Base-by-base conservation (phyloP, 2,888 invertebrate genomes). In the Thymelicus sylvestris region DNA sequence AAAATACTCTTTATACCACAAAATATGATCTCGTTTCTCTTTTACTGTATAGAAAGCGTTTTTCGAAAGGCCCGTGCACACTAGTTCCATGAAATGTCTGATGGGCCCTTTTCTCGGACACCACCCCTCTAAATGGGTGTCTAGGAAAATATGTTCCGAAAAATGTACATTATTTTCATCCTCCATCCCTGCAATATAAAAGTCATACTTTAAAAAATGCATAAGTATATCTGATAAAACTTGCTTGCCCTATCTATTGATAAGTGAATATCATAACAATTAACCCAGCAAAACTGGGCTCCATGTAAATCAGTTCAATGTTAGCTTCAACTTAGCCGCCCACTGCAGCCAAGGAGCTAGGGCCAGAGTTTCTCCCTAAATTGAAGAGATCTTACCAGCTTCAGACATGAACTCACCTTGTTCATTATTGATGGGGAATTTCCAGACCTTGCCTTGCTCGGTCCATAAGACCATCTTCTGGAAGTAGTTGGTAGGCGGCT, bases 341-440 rank as follows among this genome's bases (percentile, higher is more conserved):
- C 8, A 44, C 8, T 44, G 10, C 1, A 41, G 41, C 12, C 44
- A 31, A 3, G 31, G 31, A 31, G 31, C 31, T 5, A 31, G 31
- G 31, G 31, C 31, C 31, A 31, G 31, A 31, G 31, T 31, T 19
- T 44, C 44, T 12, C 12, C 3, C 44, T 12, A 10, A 10, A 44
- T 10, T 44, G 44, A 44, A 44, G 44, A 12, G 8, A 12, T 44
- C 44, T 44, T 8, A 12, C 12, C 31, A 31, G 31, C 12, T 8
- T 44, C 44, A 12, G 10, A 44, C 44, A 48, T 48, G 19, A 13
- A 38, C 72, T 70, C 88, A 97, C 98, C 99, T 95, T 98, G 97
- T 90, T 99, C 99, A 93, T 99, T 99, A 87, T 99, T 95, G 74
- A 99, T 98, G 1, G 99, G 99, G 86, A 99, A 99, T 76, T 96